These are phyloP conservation scores for Rhynchomys soricoides DNA, from an alignment of 2,113 vertebrate genomes.

Conservation along the genomic window DNA sequence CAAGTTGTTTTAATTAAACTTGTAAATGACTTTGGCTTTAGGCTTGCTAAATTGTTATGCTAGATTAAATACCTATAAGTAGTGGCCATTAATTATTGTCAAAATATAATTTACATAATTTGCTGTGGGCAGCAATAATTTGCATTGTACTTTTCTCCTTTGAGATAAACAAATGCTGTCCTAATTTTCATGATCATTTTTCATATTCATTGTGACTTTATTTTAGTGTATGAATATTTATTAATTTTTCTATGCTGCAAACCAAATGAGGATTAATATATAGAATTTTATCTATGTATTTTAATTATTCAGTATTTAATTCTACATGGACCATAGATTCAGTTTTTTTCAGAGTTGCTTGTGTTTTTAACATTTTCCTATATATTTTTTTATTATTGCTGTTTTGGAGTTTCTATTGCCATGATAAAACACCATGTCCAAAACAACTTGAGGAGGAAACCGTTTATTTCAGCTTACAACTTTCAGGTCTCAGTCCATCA, in stretches of 20 bases:
- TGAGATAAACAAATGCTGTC: conserved; percentile 55
- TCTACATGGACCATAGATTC: background rate
- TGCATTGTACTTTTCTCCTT: conserved; percentile 73
- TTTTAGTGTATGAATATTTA: conserved; percentile 64
- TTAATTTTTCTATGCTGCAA: conserved; percentile 1
- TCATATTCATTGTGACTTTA: conserved; percentile 70
- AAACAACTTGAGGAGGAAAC: background rate
- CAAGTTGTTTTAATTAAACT: conserved; percentile 82
- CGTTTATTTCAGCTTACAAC: background rate
- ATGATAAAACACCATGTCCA: background rate
- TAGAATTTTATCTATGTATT: conserved; percentile 21
- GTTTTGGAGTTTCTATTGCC: background rate
- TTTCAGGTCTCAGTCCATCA: background rate
- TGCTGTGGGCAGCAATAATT: conserved; percentile 57
- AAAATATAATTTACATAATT: conserved; percentile 77
- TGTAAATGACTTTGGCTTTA: conserved; percentile 82
- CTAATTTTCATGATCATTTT: conserved; percentile 70
- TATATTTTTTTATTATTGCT: no score
- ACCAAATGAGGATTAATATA: conserved; percentile 65
- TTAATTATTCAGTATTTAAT: conserved; percentile 50
- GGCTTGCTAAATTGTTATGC: conserved; percentile 77
- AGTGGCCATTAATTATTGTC: conserved; percentile 79
- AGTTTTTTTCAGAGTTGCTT: conserved; percentile 47
- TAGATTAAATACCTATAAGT: conserved; percentile 82
- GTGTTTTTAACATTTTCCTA: conserved; percentile 43